Conservation (phyloP, 2,888 invertebrate genomes). For the Andricus quercusramuli region DNA sequence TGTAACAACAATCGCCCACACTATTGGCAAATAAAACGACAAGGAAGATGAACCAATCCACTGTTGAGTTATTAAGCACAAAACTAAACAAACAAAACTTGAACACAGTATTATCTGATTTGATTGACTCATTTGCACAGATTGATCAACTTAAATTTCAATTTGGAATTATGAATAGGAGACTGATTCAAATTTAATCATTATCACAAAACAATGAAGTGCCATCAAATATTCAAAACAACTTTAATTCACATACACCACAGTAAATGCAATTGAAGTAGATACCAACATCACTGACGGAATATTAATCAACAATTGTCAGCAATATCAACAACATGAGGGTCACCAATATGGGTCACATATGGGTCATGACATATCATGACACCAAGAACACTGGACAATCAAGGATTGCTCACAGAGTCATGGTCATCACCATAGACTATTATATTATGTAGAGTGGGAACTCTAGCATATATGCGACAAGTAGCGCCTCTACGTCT, state of each 20-base stretch:
- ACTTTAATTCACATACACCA: not conserved
- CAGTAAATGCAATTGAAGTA: not conserved
- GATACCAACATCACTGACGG: not conserved
- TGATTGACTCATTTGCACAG: slow-evolving; percentile 69
- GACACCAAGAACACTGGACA: too few species aligned
- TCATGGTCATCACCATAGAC: too few species aligned
- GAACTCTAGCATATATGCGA: too few species aligned
- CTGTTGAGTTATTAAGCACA: slow-evolving; percentile 66
- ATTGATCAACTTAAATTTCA: slow-evolving; percentile 52
- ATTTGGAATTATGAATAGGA: not conserved
- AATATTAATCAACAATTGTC: too few species aligned
- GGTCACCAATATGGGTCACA: too few species aligned
- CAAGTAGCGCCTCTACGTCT: too few species aligned
- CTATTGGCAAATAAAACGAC: slow-evolving; percentile 68
- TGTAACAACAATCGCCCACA: slow-evolving; percentile 68
- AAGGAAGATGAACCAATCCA: slow-evolving; percentile 64
- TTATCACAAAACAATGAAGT: not conserved
- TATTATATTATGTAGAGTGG: too few species aligned
- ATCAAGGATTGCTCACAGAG: too few species aligned
- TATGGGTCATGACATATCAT: too few species aligned
- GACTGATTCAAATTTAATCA: not conserved
- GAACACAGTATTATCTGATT: slow-evolving; percentile 67
- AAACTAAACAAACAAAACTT: slow-evolving; percentile 61
- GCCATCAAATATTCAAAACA: not conserved
- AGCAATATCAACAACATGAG: too few species aligned